Percentiles rank a stretch among this genome's conserved stretches.
These are phyloP conservation scores for Drosophila truncata DNA, from an alignment of 1,140 invertebrate genomes.

Conservation along the genomic window DNA sequence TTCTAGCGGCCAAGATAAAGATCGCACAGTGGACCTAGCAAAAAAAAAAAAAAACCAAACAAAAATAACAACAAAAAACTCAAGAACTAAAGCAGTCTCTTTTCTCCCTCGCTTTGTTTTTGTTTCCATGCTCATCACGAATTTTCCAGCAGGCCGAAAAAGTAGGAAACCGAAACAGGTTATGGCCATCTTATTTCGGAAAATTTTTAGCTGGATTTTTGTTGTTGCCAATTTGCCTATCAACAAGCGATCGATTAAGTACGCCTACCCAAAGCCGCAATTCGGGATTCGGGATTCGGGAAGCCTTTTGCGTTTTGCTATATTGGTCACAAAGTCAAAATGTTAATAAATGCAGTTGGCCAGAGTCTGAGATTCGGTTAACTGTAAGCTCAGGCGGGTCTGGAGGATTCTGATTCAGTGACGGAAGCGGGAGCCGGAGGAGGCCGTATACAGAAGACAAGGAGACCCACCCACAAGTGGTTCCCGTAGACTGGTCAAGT, in stretches of 20 bases:
- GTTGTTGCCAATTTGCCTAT: conserved; percentile 82
- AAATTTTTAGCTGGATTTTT: conserved; percentile 4
- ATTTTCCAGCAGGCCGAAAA: conserved; percentile 58
- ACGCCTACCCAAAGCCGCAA: conserved; percentile 73
- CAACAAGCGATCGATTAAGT: conserved; percentile 85
- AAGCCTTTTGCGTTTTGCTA: conserved; percentile 51
- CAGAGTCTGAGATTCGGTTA: conserved; percentile 12
- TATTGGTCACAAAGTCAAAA: conserved; percentile 85
- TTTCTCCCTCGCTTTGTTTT: conserved; percentile 26
- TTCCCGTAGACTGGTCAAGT: conserved; percentile 70
- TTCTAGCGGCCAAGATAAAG: conserved; percentile 75
- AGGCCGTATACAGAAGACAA: background rate
- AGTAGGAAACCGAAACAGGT: conserved; percentile 69
- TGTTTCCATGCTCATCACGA: conserved; percentile 70
- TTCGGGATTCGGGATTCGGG: conserved; percentile 24
- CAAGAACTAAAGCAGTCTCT: conserved; percentile 74
- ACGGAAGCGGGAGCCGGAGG: background rate
- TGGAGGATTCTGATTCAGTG: conserved; percentile 30
- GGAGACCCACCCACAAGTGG: conserved; percentile 64
- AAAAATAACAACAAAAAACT: conserved; percentile 1
- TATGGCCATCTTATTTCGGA: conserved; percentile 32
- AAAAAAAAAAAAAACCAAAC: conserved; percentile 16
- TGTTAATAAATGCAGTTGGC: conserved; percentile 80
- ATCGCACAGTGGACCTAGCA: conserved; percentile 70
- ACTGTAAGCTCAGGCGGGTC: conserved; percentile 27